These are phyloP conservation scores for Strix uralensis DNA, from an alignment of 2,113 vertebrate species.

Conservation along the genomic window DNA sequence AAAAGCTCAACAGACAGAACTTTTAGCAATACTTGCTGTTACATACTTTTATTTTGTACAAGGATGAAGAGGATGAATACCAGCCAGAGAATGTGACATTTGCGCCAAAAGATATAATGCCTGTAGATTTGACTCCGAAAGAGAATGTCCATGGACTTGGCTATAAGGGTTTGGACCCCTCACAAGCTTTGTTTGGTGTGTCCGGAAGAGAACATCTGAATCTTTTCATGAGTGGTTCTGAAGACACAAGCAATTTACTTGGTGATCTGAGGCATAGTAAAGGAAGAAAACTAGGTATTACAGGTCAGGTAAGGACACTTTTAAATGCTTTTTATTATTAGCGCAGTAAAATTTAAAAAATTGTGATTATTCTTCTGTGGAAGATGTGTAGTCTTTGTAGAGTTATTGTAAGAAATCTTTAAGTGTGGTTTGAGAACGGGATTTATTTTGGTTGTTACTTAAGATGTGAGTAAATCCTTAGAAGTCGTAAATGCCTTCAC, in stretches of 20 bases:
- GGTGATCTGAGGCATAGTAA: conserved; percentile 65
- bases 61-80: conserved; percentile 86
- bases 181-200: conserved; percentile 77
- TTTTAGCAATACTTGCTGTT: background rate
- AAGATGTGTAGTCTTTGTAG: background rate
- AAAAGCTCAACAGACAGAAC: background rate
- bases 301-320: conserved; percentile 81
- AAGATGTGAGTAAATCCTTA: background rate
- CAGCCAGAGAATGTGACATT: conserved; percentile 90
- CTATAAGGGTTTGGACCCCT: conserved; percentile 90
- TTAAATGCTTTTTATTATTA: background rate
- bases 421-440: background rate
- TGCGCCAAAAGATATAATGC: conserved; percentile 90
- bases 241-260: conserved; percentile 75
- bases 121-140: conserved; percentile 85
- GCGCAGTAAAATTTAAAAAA: background rate
- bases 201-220: conserved; percentile 71
- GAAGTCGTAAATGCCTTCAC: background rate
- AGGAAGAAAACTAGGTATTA: conserved; percentile 84
- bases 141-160: conserved; percentile 87
- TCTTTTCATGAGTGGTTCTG: conserved; percentile 77
- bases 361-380: background rate
- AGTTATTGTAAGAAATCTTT: background rate
- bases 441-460: background rate
- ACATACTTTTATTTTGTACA: background rate